Evolutionary conservation across 1,140 invertebrate species (phyloP), one percentile per base, ranked within the genome.

Genomic region (Lysiphlebus fabarum): DNA sequence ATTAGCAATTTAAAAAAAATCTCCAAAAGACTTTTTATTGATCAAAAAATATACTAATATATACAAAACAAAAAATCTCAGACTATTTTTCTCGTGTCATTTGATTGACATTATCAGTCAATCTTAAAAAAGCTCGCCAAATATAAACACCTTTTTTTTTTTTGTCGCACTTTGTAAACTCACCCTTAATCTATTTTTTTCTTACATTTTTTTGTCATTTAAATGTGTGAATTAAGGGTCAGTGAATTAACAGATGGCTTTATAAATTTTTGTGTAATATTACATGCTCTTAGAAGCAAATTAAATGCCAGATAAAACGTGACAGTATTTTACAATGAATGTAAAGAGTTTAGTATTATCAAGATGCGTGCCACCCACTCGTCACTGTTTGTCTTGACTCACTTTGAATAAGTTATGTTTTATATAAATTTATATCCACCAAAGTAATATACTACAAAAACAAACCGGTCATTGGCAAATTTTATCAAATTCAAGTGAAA

Each of bases 251-350:
- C 72, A 70, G 72, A 74, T 74, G 73, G 72, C 17, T 4, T 26
- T 26, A 74, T 68, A 68, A 68, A 65, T 72, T 69, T 67, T 67
- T 63, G 69, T 76, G 73, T 74, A 75, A 77, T 75, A 77, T 77
- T 77, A 77, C 75, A 72, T 77, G 71, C 73, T 77, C 77, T 76
- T 74, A 77, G 71, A 68, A 62, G 67, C 63, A 64, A 62, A 67
- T 73, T 76, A 78, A 78, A 73, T 77, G 72, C 70, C 67, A 69
- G 70, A 69, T 68, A 67, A 75, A 78, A 78, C 71, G 75, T 73
- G 71, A 77, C 69, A 72, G 67, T 56, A 55, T 26, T n/a, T 26
- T 63, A 73, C 70, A 70, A 74, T 71, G 67, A 72, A 70, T 65
- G 68, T 56, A 68, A 70, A 59, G 62, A 66, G 65, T 61, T 26